These are phyloP conservation scores for Vanessa tameamea DNA, from an alignment of 1,140 invertebrate species.

Conservation along the genomic window DNA sequence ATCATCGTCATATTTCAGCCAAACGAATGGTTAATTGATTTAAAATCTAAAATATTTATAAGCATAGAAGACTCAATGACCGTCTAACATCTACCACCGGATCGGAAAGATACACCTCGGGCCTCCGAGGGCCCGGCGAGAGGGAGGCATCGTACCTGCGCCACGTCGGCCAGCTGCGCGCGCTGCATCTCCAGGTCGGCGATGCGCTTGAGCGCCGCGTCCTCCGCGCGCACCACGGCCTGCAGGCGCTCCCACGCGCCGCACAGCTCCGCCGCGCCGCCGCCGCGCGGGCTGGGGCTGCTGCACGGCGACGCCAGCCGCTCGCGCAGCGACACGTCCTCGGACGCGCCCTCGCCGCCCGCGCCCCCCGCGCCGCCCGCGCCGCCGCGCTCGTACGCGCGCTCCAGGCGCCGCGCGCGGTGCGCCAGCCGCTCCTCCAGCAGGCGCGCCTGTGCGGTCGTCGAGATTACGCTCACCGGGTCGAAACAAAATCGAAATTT, in stretches of 20 bases:
- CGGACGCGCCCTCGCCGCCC: slow-evolving; percentile 82
- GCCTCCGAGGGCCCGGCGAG: too few species aligned
- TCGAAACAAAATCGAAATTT: too few species aligned
- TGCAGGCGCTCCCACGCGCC: slow-evolving; percentile 85
- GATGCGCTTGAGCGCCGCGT: slow-evolving; percentile 87
- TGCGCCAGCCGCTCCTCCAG: slow-evolving; percentile 67
- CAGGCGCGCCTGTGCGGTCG: slow-evolving; percentile 75
- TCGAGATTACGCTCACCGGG: too few species aligned
- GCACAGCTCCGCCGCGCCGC: slow-evolving; percentile 28
- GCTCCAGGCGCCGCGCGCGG: slow-evolving; percentile 86
- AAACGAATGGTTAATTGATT: too few species aligned
- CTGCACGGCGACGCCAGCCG: neutral
- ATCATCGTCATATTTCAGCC: too few species aligned
- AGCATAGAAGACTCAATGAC: too few species aligned
- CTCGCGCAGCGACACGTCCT: slow-evolving; percentile 88
- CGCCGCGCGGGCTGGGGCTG: slow-evolving; percentile 16
- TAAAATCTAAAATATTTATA: too few species aligned
- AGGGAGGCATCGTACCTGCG: slow-evolving; percentile 81
- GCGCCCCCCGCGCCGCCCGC: slow-evolving; percentile 83
- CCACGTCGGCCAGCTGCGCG: slow-evolving; percentile 80
- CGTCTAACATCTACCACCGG: too few species aligned
- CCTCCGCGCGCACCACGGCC: slow-evolving; percentile 85
- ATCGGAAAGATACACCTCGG: too few species aligned
- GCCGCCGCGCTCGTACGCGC: slow-evolving; percentile 83
- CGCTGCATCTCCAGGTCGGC: slow-evolving; percentile 89